phyloP scores from a whole-genome alignment of 2,797 vertebrate genomes.

The Rhynchonycteris naso region DNA sequence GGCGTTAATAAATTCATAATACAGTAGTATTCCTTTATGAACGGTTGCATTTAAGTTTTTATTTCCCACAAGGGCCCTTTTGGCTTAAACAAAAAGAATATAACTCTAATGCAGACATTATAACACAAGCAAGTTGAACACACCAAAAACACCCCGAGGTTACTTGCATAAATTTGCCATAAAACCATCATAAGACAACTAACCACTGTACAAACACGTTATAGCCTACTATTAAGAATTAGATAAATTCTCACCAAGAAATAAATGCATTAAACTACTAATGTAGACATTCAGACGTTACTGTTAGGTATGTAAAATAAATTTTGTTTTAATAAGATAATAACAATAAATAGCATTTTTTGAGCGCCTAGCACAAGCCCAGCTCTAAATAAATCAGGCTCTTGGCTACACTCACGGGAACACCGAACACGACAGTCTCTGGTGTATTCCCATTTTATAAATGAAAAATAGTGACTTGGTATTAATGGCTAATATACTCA shows the following conservation, averaged over 20 bases:
- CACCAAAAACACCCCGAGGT: not conserved
- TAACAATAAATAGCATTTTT: not conserved
- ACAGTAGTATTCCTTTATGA: constrained; percentile 30
- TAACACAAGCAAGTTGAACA: not conserved
- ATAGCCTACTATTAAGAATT: not conserved
- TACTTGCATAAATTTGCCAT: not conserved
- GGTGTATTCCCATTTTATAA: not conserved
- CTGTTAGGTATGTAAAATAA: not conserved
- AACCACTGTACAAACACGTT: not conserved
- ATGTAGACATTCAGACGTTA: constrained; percentile 20
- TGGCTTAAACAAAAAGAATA: constrained; percentile 26
- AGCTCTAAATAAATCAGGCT: not conserved
- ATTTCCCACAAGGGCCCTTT: not conserved
- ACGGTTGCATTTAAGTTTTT: constrained; percentile 34
- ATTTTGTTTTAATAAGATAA: constrained; percentile 6
- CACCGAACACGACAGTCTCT: not conserved
- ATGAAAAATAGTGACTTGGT: not conserved
- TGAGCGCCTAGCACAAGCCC: not conserved
- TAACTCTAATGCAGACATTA: not conserved
- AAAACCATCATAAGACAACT: constrained; percentile 9
- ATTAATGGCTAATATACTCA: not conserved
- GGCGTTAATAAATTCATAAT: constrained; percentile 61
- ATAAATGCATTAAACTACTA: not conserved
- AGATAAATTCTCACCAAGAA: not conserved
- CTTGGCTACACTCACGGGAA: not conserved